Percentiles rank a stretch among this genome's conserved stretches.
These are phyloP conservation scores for Sminthurides bifidus DNA, from an alignment of 1,140 invertebrate species.

Conservation along the genomic window DNA sequence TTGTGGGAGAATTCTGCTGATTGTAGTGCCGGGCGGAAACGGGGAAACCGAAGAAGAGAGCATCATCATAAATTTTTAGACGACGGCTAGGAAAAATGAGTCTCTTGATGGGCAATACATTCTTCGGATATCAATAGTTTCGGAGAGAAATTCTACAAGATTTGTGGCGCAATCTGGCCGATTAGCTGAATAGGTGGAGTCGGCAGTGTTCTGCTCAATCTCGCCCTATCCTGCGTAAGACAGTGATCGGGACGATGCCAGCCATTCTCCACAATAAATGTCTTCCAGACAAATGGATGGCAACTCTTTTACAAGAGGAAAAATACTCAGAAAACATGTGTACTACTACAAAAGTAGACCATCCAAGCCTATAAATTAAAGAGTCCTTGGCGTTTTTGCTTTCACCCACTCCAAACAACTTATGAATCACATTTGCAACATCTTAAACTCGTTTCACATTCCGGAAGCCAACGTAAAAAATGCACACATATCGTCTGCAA, in stretches of 20 bases:
- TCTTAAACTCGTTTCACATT: not conserved
- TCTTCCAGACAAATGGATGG: slow-evolving; percentile 7
- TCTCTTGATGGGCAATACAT: not conserved
- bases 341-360: not conserved
- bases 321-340: slow-evolving; percentile 6
- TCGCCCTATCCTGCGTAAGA: not conserved
- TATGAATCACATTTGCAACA: not conserved
- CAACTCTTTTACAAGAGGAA: slow-evolving; percentile 1
- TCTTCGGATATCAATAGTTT: not conserved
- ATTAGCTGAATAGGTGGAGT: not conserved
- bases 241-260: not conserved
- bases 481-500: too few species aligned
- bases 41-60: too few species aligned
- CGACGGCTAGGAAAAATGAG: too few species aligned
- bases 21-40: too few species aligned
- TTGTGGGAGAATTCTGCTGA: not conserved
- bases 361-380: slow-evolving; percentile 7
- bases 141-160: slow-evolving; percentile 4
- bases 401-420: not conserved
- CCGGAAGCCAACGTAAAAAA: too few species aligned
- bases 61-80: too few species aligned
- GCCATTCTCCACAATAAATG: slow-evolving; percentile 7
- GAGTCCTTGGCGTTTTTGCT: slow-evolving; percentile 2
- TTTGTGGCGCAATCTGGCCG: not conserved
- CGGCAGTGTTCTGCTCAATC: not conserved